Evolutionary conservation across 2,797 vertebrate species (phyloP).

Genomic region (Pantherophis alleghaniensis): DNA sequence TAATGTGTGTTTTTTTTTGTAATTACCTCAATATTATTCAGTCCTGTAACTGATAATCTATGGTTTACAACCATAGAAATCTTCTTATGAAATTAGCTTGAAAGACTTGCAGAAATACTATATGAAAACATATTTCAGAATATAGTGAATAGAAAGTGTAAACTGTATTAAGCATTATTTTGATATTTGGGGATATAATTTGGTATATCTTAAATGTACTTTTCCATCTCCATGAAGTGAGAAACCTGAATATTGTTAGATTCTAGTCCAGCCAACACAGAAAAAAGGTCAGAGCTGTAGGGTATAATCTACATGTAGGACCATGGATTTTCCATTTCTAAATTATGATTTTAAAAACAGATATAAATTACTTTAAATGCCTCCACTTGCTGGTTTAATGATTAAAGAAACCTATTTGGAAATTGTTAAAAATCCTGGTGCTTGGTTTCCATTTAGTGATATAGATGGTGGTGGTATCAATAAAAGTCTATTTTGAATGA

Average conservation of each 20-base stretch:
- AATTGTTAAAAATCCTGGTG: neutral
- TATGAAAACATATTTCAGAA: neutral
- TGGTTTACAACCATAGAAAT: neutral
- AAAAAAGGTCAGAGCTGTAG: neutral
- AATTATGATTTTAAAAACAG: neutral
- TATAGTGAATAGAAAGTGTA: neutral
- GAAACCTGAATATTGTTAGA: neutral
- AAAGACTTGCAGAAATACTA: neutral
- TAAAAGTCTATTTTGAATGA: neutral
- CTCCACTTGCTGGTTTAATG: neutral
- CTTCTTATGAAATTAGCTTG: neutral
- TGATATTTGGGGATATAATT: neutral
- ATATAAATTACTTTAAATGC: neutral
- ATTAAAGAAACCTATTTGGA: neutral
- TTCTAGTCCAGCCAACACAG: neutral
- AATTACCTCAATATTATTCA: conserved; percentile 20
- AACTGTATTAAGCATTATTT: neutral
- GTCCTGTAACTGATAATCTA: neutral
- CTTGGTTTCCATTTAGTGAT: neutral
- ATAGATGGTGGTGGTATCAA: neutral
- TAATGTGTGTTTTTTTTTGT: neutral
- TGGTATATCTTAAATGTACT: neutral
- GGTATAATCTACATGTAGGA: neutral
- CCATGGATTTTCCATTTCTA: neutral
- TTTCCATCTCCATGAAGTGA: neutral